Evolutionary conservation across 2,888 invertebrate genomes (phyloP), one percentile per base, ranked within the genome.

Genomic region (Mimachlamys varia): DNA sequence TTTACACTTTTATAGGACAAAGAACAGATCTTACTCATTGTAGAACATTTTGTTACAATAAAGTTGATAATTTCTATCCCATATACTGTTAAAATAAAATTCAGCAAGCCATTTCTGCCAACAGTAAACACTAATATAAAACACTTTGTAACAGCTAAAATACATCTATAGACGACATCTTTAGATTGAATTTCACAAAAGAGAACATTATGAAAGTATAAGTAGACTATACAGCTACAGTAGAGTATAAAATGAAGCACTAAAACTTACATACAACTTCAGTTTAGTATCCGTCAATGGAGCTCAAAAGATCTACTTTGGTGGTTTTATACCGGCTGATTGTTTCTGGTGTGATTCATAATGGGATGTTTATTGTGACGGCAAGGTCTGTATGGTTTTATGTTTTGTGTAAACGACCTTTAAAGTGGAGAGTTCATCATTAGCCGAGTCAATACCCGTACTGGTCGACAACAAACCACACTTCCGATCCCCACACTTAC

Each of bases 331-430:
- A 76, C 76, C 76, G 76, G 76, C 7, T 76, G 33, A 76, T 76
- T 76, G 76, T 76, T 76, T 76, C 27, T 76, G 76, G 76, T 33
- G 76, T 76, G 76, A 76, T 76, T 33, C 76, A 33, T 76, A 15
- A 76, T 10, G 53, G 13, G 53, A 53, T 76, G 76, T 76, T 76
- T 76, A 76, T 76, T 76, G 76, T 76, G 76, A 76, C 76, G 76
- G 27, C 22, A 58, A 7, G 22, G 19, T 22, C n/a, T 58, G 76
- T 76, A 33, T 33, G 76, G 76, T 76, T 76, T 33, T 76, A 76
- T 76, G 76, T 76, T 76, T 33, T 76, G 33, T 76, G 76, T 76
- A 76, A 58, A 76, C 15, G 76, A 76, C 33, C 76, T 76, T 33
- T 76, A 3, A 27, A 76, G 76, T 22, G 76, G 76, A 33, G 22